Percentiles rank a stretch among this genome's conserved stretches.
Conservation (phyloP, 2,888 invertebrate genomes). For the Eupithecia abbreviata region DNA sequence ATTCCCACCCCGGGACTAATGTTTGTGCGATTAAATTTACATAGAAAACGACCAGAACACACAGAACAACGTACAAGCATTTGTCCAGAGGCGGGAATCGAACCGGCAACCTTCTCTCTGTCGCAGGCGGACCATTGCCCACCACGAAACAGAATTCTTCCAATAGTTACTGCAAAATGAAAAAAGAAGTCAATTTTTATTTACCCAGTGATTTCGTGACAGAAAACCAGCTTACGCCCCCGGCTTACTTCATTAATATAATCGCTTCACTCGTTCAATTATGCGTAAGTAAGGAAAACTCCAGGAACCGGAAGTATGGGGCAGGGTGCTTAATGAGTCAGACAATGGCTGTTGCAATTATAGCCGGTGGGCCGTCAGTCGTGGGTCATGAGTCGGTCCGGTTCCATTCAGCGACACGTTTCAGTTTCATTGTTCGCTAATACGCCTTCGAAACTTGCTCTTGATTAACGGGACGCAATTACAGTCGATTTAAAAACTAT, state of each 20-base stretch:
- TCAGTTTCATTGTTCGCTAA: slow-evolving; percentile 68
- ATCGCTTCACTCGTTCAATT: slow-evolving; percentile 8
- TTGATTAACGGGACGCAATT: slow-evolving; percentile 50
- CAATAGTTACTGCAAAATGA: neutral
- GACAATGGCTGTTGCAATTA: slow-evolving; percentile 62
- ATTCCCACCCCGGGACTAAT: no score
- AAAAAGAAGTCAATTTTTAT: neutral
- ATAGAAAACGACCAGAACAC: no score
- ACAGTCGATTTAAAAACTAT: neutral
- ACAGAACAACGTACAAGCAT: no score
- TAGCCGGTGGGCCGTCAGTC: slow-evolving; percentile 53
- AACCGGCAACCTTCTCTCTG: no score
- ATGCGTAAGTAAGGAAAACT: slow-evolving; percentile 2
- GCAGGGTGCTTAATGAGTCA: slow-evolving; percentile 47
- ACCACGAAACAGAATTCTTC: no score
- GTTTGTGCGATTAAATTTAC: no score
- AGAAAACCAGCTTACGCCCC: neutral
- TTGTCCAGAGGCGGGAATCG: no score
- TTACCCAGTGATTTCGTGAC: neutral
- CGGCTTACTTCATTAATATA: neutral
- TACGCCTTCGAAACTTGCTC: slow-evolving; percentile 59
- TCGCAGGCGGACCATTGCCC: no score
- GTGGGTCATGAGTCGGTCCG: slow-evolving; percentile 52
- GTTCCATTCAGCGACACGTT: slow-evolving; percentile 62
- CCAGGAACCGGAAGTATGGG: slow-evolving; percentile 11